Evolutionary conservation across 2,888 invertebrate genomes (phyloP).

Genomic region (Lithosia quadra): DNA sequence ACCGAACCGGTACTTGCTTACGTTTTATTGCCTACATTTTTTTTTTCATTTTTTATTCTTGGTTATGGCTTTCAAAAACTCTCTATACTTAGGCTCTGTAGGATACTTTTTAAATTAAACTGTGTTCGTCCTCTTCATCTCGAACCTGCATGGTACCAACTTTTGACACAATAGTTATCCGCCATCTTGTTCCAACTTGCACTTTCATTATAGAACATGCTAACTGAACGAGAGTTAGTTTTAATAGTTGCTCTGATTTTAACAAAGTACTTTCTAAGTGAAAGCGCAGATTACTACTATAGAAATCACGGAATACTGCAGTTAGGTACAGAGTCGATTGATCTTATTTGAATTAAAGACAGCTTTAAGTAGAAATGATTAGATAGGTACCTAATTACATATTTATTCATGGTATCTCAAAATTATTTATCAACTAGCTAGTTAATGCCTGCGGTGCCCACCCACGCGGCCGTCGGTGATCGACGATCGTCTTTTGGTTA

Average conservation of each 20-base stretch:
- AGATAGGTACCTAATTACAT: too few species aligned
- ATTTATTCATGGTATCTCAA: too few species aligned
- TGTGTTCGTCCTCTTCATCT: background rate
- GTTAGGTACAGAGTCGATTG: background rate
- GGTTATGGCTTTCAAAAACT: too few species aligned
- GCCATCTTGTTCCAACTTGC: slow-evolving; percentile 23
- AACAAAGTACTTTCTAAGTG: slow-evolving; percentile 46
- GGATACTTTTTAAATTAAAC: background rate
- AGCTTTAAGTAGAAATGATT: too few species aligned
- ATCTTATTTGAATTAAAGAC: background rate
- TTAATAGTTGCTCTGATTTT: slow-evolving; percentile 36
- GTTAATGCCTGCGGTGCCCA: too few species aligned
- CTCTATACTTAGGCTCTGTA: too few species aligned
- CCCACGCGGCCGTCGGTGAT: too few species aligned
- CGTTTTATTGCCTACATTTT: background rate
- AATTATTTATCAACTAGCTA: too few species aligned
- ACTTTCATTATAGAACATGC: slow-evolving; percentile 30
- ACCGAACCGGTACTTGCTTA: slow-evolving; percentile 86
- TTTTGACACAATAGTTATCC: background rate
- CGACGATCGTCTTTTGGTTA: too few species aligned
- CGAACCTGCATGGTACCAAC: background rate
- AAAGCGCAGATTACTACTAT: slow-evolving; percentile 40
- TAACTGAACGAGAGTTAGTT: slow-evolving; percentile 6
- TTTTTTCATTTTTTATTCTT: too few species aligned
- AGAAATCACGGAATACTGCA: background rate